phyloP scores from a whole-genome alignment of 2,113 vertebrate species.

The Zingel zingel region DNA sequence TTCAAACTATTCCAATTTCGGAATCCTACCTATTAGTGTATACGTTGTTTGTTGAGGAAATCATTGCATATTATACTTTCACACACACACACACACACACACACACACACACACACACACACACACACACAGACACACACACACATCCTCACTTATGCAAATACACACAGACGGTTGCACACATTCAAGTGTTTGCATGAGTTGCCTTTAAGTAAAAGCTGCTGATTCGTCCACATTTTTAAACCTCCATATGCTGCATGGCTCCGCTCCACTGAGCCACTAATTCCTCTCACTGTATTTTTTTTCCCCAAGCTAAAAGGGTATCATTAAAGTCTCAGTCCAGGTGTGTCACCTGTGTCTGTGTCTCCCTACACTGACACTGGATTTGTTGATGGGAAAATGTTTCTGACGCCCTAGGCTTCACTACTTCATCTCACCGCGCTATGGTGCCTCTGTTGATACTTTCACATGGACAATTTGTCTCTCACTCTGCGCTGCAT shows the following conservation, averaged over 20 bases:
- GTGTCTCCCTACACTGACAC: neutral
- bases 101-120: no score
- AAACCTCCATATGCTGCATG: conserved; percentile 58
- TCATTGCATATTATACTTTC: no score
- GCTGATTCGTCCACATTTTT: conserved; percentile 65
- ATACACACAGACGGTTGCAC: neutral
- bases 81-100: no score
- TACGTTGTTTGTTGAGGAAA: no score
- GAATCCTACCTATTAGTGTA: no score
- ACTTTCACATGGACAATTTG: neutral
- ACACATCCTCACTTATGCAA: neutral
- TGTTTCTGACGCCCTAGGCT: conserved; percentile 5
- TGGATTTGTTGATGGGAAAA: conserved; percentile 13
- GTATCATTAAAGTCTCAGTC: conserved; percentile 28
- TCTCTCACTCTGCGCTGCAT: neutral
- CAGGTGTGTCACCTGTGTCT: conserved; percentile 39
- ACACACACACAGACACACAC: no score
- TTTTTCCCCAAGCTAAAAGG: conserved; percentile 30
- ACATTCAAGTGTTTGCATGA: conserved; percentile 31
- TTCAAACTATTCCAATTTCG: no score
- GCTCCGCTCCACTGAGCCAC: conserved; percentile 45
- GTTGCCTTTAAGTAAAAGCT: conserved; percentile 51
- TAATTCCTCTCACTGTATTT: conserved; percentile 57
- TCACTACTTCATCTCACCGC: neutral
- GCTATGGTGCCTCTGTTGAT: neutral